phyloP scores from a whole-genome alignment of 2,797 vertebrate genomes.

The Pagetopsis macropterus region DNA sequence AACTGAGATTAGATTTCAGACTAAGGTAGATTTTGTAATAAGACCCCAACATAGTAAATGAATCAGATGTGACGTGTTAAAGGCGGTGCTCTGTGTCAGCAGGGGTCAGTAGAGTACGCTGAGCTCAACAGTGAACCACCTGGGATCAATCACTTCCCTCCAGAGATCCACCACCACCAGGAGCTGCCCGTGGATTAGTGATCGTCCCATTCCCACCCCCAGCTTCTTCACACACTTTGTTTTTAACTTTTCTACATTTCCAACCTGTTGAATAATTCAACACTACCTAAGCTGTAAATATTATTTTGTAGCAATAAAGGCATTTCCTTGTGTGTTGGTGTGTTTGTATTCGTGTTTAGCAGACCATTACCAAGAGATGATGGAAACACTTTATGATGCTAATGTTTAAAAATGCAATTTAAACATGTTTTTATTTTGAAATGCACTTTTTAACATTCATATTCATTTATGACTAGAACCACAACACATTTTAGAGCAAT shows the following conservation, averaged over 20 bases:
- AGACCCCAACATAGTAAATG: conserved; percentile 4
- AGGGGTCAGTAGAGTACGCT: conserved; percentile 79
- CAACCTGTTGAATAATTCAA: conserved; percentile 5
- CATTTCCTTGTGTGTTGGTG: conserved; percentile 4
- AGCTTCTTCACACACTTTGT: neutral
- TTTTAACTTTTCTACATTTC: neutral
- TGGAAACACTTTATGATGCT: no score
- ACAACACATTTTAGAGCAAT: no score
- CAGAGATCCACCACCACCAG: conserved; percentile 51
- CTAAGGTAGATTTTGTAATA: no score
- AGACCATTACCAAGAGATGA: neutral
- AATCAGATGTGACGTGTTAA: neutral
- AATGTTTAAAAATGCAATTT: no score
- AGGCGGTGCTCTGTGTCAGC: conserved; percentile 46
- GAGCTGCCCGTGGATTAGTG: conserved; percentile 72
- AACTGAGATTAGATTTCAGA: no score
- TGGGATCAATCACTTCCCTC: conserved; percentile 23
- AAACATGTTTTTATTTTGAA: no score
- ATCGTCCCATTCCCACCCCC: neutral
- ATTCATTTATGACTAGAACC: no score
- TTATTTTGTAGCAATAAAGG: conserved; percentile 54
- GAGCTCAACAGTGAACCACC: conserved; percentile 71
- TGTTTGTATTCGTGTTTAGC: neutral
- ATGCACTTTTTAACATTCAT: no score
- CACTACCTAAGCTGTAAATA: conserved; percentile 53